phyloP scores from a whole-genome alignment of 2,113 vertebrate genomes.

The Cariama cristata region DNA sequence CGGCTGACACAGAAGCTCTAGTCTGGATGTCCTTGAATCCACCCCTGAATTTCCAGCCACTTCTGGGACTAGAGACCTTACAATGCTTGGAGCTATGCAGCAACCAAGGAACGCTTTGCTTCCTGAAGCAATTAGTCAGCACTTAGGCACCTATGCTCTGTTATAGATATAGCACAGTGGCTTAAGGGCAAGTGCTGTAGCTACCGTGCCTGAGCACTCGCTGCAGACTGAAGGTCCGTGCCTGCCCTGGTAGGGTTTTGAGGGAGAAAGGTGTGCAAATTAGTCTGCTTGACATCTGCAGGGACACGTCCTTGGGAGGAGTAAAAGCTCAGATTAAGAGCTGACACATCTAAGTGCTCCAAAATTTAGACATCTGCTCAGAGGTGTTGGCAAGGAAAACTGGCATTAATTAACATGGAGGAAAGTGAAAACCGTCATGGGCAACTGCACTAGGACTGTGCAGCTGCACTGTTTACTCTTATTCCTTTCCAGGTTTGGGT shows the following conservation, averaged over 20 bases:
- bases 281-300: background rate
- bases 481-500: background rate
- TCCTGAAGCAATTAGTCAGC: background rate
- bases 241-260: background rate
- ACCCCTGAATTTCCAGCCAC: background rate
- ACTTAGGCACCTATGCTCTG: background rate
- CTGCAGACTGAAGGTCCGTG: background rate
- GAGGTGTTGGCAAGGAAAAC: background rate
- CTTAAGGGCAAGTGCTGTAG: background rate
- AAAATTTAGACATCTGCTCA: background rate
- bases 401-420: background rate
- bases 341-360: background rate
- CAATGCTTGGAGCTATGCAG: background rate
- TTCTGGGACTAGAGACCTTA: background rate
- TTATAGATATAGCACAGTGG: background rate
- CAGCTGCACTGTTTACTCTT: background rate
- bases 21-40: background rate
- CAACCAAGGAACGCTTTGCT: background rate
- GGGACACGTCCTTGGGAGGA: background rate
- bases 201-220: accelerated
- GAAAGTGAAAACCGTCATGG: background rate
- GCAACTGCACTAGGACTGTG: background rate
- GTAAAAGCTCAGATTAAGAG: background rate
- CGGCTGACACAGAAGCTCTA: background rate
- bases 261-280: background rate